phyloP scores from a whole-genome alignment of 1,140 invertebrate species.

The Ladona fulva region DNA sequence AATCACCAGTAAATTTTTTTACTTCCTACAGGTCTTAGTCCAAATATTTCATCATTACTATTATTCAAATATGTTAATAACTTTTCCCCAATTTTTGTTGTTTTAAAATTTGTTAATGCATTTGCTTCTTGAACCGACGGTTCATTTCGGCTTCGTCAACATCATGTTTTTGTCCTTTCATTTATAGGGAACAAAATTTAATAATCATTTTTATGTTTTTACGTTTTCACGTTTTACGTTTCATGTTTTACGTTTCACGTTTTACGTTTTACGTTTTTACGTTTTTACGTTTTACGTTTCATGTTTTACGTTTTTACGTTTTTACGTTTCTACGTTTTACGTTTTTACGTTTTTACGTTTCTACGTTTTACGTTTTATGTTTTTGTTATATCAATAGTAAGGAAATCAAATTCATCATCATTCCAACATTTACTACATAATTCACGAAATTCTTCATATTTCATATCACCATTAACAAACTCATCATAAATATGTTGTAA shows the following conservation, averaged over 20 bases:
- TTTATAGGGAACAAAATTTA: slow-evolving; percentile 26
- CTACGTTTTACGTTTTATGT: too few relatives aligned
- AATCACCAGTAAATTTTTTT: slow-evolving; percentile 11
- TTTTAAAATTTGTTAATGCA: background rate
- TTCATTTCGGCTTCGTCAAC: background rate
- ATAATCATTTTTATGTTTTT: slow-evolving; percentile 24
- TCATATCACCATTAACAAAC: slow-evolving; percentile 33
- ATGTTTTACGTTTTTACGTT: too few relatives aligned
- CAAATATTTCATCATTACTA: background rate
- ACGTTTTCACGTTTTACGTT: too few relatives aligned
- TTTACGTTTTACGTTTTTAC: too few relatives aligned
- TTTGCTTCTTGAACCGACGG: background rate
- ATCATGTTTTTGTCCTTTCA: background rate
- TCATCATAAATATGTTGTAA: slow-evolving; percentile 34
- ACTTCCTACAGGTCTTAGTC: background rate
- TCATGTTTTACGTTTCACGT: too few relatives aligned
- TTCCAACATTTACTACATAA: slow-evolving; percentile 27
- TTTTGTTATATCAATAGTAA: slow-evolving; percentile 25
- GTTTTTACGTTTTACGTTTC: too few relatives aligned
- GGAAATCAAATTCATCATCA: slow-evolving; percentile 26
- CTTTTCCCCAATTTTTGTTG: slow-evolving; percentile 21
- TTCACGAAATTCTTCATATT: slow-evolving; percentile 26
- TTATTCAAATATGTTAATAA: slow-evolving; percentile 19
- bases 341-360: too few relatives aligned
- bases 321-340: too few relatives aligned